Evolutionary conservation across 2,888 invertebrate species (phyloP).

Genomic region (Eupithecia tripunctaria): DNA sequence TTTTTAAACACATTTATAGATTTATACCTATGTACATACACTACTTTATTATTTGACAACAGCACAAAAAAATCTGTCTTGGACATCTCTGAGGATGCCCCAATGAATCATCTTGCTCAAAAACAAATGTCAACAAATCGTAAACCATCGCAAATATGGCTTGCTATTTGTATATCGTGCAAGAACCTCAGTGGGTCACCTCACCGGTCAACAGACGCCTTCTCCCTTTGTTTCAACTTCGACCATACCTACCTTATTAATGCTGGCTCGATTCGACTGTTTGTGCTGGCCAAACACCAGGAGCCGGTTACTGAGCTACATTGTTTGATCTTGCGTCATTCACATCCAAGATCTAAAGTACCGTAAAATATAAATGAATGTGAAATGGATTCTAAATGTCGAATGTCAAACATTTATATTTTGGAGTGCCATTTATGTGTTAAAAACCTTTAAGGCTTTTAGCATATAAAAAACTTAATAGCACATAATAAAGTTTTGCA

Average conservation of each 20-base stretch:
- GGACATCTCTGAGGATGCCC: conserved; percentile 4
- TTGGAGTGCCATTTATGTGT: conserved; percentile 13
- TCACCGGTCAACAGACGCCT: conserved; percentile 38
- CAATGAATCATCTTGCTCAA: conserved; percentile 39
- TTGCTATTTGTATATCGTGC: conserved; percentile 46
- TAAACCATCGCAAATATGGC: conserved; percentile 33
- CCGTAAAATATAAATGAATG: conserved; percentile 31
- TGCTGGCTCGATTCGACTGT: conserved; percentile 38
- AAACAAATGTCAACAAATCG: conserved; percentile 36
- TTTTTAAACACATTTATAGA: not conserved
- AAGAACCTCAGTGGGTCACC: conserved; percentile 42
- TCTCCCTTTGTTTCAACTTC: conserved; percentile 40
- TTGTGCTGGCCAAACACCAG: conserved; percentile 51
- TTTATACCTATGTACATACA: not conserved
- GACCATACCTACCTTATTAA: conserved; percentile 7
- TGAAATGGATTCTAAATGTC: conserved; percentile 23
- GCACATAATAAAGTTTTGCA: conserved; percentile 9
- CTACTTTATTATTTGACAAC: not conserved
- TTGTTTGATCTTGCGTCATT: conserved; percentile 49
- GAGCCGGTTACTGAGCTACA: conserved; percentile 44
- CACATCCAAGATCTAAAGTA: conserved; percentile 31
- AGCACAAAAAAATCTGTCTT: not conserved
- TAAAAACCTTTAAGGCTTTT: conserved; percentile 14
- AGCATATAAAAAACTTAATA: conserved; percentile 3
- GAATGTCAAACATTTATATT: conserved; percentile 11